A percentile compares a stretch with the other conserved stretches of the same genome.
These are phyloP conservation scores for Epiblema foenella DNA, from an alignment of 2,888 invertebrate genomes.

Conservation along the genomic window DNA sequence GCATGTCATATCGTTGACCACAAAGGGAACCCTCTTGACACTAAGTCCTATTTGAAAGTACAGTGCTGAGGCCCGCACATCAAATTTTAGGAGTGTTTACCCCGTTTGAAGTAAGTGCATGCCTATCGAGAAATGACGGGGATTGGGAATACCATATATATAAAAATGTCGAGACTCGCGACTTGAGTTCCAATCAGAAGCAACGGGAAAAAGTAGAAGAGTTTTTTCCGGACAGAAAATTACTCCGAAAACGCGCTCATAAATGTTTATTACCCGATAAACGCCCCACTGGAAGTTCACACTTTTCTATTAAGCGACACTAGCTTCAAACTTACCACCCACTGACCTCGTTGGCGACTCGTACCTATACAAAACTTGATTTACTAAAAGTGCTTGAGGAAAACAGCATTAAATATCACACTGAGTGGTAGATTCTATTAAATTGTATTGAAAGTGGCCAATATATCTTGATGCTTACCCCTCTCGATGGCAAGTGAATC, in stretches of 20 bases:
- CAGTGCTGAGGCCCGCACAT: conserved; percentile 30
- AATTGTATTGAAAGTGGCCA: conserved; percentile 41
- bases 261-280: conserved; percentile 36
- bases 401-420: conserved; percentile 40
- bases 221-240: conserved; percentile 27
- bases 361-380: conserved; percentile 32
- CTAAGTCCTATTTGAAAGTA: conserved; percentile 16
- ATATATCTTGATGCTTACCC: conserved; percentile 36
- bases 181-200: conserved; percentile 27
- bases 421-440: conserved; percentile 31
- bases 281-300: conserved; percentile 24
- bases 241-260: conserved; percentile 17
- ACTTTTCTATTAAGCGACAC: conserved; percentile 31
- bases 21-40: conserved; percentile 15
- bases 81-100: conserved; percentile 43
- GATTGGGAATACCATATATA: conserved; percentile 38
- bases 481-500: conserved; percentile 26
- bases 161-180: conserved; percentile 31
- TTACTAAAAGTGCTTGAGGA: conserved; percentile 32
- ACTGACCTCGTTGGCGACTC: conserved; percentile 18
- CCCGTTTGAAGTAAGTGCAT: conserved; percentile 34
- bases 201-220: conserved; percentile 13
- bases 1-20: conserved; percentile 11
- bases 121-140: conserved; percentile 15
- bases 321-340: conserved; percentile 28